A percentile compares a stretch with the other conserved stretches of the same genome.
These are phyloP conservation scores for Eristalis intricaria DNA, from an alignment of 2,888 invertebrate genomes.

Conservation along the genomic window DNA sequence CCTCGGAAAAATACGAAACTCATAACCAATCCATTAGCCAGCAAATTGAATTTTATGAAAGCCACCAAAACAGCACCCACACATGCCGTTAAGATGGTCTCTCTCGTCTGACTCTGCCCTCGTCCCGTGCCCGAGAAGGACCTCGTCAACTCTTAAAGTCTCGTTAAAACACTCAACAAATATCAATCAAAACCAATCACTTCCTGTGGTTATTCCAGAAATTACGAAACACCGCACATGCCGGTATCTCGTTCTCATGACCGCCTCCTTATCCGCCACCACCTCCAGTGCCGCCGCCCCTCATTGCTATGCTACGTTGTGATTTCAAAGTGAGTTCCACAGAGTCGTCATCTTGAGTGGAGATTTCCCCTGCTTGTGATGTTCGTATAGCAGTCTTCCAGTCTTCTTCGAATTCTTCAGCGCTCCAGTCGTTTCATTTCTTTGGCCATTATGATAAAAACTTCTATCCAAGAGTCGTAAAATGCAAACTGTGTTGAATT, in stretches of 20 bases:
- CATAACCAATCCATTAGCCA: background rate
- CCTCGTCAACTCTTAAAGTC: slow-evolving; percentile 40
- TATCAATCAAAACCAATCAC: slow-evolving; percentile 57
- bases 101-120: background rate
- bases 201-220: slow-evolving; percentile 35
- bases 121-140: background rate
- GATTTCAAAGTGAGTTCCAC: slow-evolving; percentile 22
- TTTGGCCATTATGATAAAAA: slow-evolving; percentile 55
- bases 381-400: slow-evolving; percentile 19
- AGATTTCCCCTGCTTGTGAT: slow-evolving; percentile 46
- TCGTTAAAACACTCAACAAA: slow-evolving; percentile 45
- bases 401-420: background rate
- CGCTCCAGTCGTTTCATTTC: slow-evolving; percentile 45
- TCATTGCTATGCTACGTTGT: slow-evolving; percentile 7
- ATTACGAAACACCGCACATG: slow-evolving; percentile 35
- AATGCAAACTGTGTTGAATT: slow-evolving; percentile 70
- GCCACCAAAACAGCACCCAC: background rate
- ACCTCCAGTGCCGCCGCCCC: background rate
- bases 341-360: slow-evolving; percentile 51
- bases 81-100: background rate
- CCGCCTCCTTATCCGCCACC: background rate
- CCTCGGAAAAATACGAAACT: background rate
- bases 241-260: slow-evolving; percentile 11
- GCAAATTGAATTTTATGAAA: background rate
- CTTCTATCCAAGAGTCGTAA: slow-evolving; percentile 60